A percentile compares a stretch with the other conserved stretches of the same genome.
Conservation (phyloP, 2,113 vertebrate species). For the Myanophis thanlyinensis region DNA sequence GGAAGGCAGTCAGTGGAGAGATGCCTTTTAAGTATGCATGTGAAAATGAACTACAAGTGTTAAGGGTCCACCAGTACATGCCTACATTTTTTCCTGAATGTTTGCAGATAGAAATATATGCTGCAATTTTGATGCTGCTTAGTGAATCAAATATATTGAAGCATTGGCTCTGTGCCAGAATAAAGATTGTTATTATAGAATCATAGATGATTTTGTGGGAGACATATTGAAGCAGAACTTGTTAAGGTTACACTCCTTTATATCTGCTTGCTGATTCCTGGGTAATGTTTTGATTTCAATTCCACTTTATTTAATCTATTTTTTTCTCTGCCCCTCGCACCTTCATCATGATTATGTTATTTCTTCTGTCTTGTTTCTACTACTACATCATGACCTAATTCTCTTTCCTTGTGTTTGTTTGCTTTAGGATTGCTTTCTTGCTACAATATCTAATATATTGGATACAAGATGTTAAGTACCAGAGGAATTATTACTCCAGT, state of each 20-base stretch:
- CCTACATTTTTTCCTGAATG: neutral
- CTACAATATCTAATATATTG: neutral
- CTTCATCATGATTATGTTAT: neutral
- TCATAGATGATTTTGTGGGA: neutral
- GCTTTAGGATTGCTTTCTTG: constrained; percentile 12
- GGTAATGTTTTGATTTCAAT: neutral
- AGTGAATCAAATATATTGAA: neutral
- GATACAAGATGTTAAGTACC: neutral
- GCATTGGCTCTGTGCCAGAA: neutral
- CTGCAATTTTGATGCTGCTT: neutral
- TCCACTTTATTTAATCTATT: neutral
- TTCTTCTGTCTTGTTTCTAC: neutral
- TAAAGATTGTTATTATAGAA: neutral
- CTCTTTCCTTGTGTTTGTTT: constrained; percentile 8
- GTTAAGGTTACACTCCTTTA: neutral
- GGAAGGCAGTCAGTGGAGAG: neutral
- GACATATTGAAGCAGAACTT: neutral
- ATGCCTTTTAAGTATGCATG: neutral
- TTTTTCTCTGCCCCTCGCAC: neutral
- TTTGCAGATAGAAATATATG: neutral
- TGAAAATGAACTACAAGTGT: neutral
- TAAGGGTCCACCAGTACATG: neutral
- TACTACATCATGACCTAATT: constrained; percentile 20
- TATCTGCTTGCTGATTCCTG: neutral
- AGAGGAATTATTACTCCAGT: neutral